These are phyloP conservation scores for Noctua janthe DNA, from an alignment of 2,888 invertebrate genomes.

Conservation along the genomic window DNA sequence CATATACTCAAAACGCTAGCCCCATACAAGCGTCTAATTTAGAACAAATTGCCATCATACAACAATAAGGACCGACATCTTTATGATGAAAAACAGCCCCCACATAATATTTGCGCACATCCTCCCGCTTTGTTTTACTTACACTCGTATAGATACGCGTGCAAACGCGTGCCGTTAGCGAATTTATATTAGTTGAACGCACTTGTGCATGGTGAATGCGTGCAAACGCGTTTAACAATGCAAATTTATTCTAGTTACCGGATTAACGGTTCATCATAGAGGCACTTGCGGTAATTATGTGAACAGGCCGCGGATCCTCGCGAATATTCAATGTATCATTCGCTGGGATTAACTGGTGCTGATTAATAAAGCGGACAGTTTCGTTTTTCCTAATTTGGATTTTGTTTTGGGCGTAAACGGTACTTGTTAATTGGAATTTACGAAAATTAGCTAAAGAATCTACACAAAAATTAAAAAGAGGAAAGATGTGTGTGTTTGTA, in stretches of 20 bases:
- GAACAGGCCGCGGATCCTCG: constrained; percentile 73
- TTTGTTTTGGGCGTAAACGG: background rate
- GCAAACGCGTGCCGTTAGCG: constrained; percentile 69
- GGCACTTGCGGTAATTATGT: constrained; percentile 86
- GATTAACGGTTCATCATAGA: constrained; percentile 86
- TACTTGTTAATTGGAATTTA: background rate
- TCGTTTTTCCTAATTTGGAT: constrained; percentile 16
- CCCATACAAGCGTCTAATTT: constrained; percentile 24
- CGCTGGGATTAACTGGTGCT: constrained; percentile 56
- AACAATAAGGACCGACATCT: constrained; percentile 51
- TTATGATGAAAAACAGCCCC: constrained; percentile 55
- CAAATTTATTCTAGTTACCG: constrained; percentile 87
- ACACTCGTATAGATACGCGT: constrained; percentile 29
- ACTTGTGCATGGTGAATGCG: constrained; percentile 73
- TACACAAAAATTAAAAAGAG: too few species aligned
- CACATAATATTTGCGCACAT: constrained; percentile 45
- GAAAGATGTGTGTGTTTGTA: too few species aligned
- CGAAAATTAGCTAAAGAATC: background rate
- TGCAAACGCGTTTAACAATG: constrained; percentile 82
- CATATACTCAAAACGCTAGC: constrained; percentile 1
- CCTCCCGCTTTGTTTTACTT: constrained; percentile 41
- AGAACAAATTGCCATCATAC: constrained; percentile 50
- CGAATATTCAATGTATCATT: constrained; percentile 69
- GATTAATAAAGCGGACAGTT: constrained; percentile 47
- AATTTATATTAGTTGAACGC: constrained; percentile 79